These are phyloP conservation scores for Brachystomella parvula DNA, from an alignment of 1,140 invertebrate species.

Conservation along the genomic window DNA sequence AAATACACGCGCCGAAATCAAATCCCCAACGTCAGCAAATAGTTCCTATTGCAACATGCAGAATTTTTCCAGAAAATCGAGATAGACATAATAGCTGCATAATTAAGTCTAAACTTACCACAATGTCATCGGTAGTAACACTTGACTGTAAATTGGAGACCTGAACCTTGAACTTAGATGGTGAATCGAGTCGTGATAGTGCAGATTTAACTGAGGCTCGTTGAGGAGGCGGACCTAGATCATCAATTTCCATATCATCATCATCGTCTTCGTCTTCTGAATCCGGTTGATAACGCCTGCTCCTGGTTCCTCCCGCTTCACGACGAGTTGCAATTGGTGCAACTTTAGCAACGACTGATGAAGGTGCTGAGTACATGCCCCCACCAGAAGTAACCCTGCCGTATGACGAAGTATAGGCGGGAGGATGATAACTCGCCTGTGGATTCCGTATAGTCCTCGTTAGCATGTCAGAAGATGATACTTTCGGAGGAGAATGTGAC, in stretches of 20 bases:
- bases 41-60: conserved; percentile 44
- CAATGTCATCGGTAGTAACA: conserved; percentile 49
- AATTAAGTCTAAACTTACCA: conserved; percentile 35
- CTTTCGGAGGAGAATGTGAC: not conserved
- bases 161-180: conserved; percentile 40
- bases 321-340: not conserved
- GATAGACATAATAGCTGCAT: not conserved
- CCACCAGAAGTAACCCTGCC: not conserved
- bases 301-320: not conserved
- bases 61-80: conserved; percentile 7
- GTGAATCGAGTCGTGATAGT: conserved; percentile 23
- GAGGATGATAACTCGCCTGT: not conserved
- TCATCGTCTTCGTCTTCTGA: not conserved
- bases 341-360: not conserved
- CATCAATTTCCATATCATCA: conserved; percentile 13
- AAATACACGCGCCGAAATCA: conserved; percentile 44
- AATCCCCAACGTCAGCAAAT: conserved; percentile 49
- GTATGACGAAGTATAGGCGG: not conserved
- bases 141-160: conserved; percentile 48
- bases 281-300: not conserved
- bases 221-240: not conserved
- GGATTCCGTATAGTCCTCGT: conserved; percentile 6
- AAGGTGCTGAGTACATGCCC: not conserved
- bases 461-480: not conserved
- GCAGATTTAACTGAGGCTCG: conserved; percentile 16